Evolutionary conservation across 2,797 vertebrate genomes (phyloP).

Genomic region (Clamator glandarius): DNA sequence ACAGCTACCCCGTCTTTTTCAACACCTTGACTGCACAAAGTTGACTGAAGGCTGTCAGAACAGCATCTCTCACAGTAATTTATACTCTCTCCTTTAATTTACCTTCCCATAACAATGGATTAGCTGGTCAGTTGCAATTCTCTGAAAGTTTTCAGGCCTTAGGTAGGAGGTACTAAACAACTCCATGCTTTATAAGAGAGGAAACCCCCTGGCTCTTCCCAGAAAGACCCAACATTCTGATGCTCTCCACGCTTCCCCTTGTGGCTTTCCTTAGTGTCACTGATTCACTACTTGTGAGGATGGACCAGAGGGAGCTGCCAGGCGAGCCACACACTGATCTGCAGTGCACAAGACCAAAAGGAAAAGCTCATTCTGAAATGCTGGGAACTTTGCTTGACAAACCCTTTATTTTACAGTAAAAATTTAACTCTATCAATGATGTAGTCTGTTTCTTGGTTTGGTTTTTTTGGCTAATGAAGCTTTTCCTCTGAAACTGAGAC

Average conservation of each 20-base stretch:
- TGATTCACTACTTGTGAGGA: rapidly evolving
- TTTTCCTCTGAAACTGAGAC: not conserved
- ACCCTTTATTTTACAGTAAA: not conserved
- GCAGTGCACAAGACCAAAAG: rapidly evolving
- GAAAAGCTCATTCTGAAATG: not conserved
- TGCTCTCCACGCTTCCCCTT: not conserved
- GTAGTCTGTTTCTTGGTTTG: too few species aligned
- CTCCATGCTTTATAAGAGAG: not conserved
- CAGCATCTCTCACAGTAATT: not conserved
- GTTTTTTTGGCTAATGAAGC: not conserved
- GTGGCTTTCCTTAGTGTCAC: not conserved
- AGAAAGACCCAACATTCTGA: too few species aligned
- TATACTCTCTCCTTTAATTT: not conserved
- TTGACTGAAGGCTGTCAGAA: too few species aligned
- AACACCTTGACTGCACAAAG: rapidly evolving
- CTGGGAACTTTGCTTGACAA: not conserved
- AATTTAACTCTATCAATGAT: not conserved
- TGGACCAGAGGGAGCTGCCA: rapidly evolving
- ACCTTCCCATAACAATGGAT: not conserved
- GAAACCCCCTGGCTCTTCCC: not conserved
- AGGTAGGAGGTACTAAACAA: not conserved
- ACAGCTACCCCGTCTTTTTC: rapidly evolving
- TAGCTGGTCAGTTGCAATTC: not conserved
- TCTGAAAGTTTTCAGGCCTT: not conserved
- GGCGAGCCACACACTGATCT: not conserved